Evolutionary conservation across 1,140 invertebrate genomes (phyloP).

Genomic region (Drosophila tsacasi): DNA sequence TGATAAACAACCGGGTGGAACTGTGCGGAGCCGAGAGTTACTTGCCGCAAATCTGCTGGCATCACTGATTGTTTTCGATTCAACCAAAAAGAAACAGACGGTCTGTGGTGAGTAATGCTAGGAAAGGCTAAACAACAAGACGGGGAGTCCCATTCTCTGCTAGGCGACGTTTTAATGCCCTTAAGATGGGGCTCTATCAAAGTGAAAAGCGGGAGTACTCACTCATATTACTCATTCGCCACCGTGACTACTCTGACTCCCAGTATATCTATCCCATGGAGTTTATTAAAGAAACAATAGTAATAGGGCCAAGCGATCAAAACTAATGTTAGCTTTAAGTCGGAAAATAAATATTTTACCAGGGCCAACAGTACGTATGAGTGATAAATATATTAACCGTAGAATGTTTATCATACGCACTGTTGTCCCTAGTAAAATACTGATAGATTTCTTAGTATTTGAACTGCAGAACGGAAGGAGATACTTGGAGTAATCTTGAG

Average conservation of each 20-base stretch:
- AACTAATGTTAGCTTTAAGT: not conserved
- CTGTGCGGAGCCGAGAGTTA: not conserved
- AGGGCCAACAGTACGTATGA: not conserved
- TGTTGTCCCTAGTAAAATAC: not conserved
- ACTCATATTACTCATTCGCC: not conserved
- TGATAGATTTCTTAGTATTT: not conserved
- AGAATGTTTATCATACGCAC: not conserved
- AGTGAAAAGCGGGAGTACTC: not conserved
- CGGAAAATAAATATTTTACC: not conserved
- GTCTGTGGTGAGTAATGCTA: slow-evolving; percentile 6
- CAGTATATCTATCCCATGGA: not conserved
- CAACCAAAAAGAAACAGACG: not conserved
- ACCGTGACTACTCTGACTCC: not conserved
- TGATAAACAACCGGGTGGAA: slow-evolving; percentile 16
- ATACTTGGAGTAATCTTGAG: not conserved
- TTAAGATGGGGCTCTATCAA: not conserved
- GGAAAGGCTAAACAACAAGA: not conserved
- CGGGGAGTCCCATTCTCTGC: not conserved
- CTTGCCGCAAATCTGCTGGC: slow-evolving; percentile 9
- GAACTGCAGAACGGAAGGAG: not conserved
- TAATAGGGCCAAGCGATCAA: not conserved
- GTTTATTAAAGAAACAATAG: not conserved
- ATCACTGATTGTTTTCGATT: slow-evolving; percentile 26
- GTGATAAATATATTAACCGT: not conserved
- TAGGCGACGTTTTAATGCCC: not conserved